Base-by-base conservation (phyloP, 2,113 vertebrate species). In the Hemichromis elongatus region DNA sequence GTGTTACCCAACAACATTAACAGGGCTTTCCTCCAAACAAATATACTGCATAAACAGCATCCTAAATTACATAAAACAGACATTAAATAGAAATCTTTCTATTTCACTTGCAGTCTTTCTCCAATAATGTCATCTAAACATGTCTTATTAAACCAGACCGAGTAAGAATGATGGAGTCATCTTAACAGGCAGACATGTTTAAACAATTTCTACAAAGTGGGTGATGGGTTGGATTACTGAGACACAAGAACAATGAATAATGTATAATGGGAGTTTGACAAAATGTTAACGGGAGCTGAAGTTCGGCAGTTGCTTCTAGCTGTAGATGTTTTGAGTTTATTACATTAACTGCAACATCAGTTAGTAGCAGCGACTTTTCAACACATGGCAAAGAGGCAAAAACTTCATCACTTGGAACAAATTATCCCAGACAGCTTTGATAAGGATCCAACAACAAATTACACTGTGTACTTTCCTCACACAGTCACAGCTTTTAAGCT, bases 401-500 rank as follows among this genome's bases (percentile, higher is more conserved):
- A 75, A 30, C 45, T 1, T 45, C 18, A 70, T 70, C 40, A 28
- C 21, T 50, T 50, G 45, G 26, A 50, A 52, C 45, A 75, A 75
- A 52, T 75, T 75, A 75, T 75, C 70, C 6, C 18, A 33, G 70
- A 52, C 68, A 75, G 26, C 16, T 30, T 75, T 30, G 68, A 75
- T 75, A 47, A 75, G 16, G 16, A 75, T 50, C 68, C 68, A 75
- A 75, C 68, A 50, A 45, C 68, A 75, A 30, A 50, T 75, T 30
- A 50, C 10, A 30, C 16, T n/a, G 68, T 5, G 26, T 30, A n/a
- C 70, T 30, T 75, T 5, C 45, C 24, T 30, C 24, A 28, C 42
- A 30, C 28, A 75, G 10, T n/a, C 26, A 52, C 70, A 75, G 26
- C 70, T 75, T 75, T 75, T 75, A 75, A 75, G 45, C 70, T 75